Evolutionary conservation across 2,797 vertebrate species (phyloP), one percentile per base, ranked within the genome.

Genomic region (Sebastes oblongus): DNA sequence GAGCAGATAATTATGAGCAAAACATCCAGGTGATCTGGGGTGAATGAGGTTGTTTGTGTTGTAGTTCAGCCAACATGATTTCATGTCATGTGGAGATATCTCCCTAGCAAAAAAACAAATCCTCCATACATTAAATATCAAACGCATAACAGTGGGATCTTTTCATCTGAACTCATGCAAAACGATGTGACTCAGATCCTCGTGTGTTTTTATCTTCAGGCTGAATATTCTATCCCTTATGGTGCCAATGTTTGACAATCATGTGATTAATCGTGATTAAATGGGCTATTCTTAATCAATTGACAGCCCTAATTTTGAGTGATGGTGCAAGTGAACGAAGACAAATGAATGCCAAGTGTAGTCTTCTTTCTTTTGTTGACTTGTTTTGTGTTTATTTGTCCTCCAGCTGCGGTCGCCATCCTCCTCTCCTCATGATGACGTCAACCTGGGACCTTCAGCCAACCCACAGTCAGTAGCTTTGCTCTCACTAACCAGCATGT

Each of bases 391-490:
- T 30, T 25, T 55, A 4, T 75, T 42, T 77, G 20, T 72, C 46
- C 39, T 84, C 1, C 78, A 88, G 88, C 88, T 75, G 83, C 96
- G 96, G 81, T 94, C 86, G 58, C 85, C 94, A 4, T 75, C 96
- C 83, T 88, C 94, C 36, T 93, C 94, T 65, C 24, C 91, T 64
- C 87, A 73, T 8, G 85, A 83, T 68, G 97, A 96, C 66, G 97
- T 99, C 94, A 98, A 98, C 92, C 95, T 99, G 14, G 98, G 98
- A 80, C 97, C 97, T 76, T 98, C 98, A 39, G 98, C 97, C 75
- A 98, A 99, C 89, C 98, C 98, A 85, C 97, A 99, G 98, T 99
- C 93, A 98, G 98, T 96, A 78, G 16, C 66, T 79, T 13, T 64
- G 13, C 58, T 27, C 25, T 52, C 25, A 66, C 8, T 58, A 52